Evolutionary conservation across 92 coral and sea anemone genomes (phyloP).

Genomic region (Galaxea fascicularis): DNA sequence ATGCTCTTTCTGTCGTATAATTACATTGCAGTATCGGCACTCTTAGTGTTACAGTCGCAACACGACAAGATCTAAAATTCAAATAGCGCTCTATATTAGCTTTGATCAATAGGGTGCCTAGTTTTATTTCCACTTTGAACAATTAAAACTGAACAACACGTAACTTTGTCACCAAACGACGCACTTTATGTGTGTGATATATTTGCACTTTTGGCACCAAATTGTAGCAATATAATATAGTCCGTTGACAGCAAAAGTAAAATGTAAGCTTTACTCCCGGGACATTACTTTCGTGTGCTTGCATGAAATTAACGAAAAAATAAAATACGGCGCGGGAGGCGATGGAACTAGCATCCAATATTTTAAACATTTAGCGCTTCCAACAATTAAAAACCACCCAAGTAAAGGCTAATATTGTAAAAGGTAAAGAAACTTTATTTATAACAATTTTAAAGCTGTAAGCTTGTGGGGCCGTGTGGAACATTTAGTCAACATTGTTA

Average conservation of each 20-base stretch:
- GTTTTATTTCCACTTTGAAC: no score
- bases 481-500: background rate
- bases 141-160: no score
- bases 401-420: background rate
- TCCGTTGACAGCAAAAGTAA: background rate
- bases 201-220: background rate
- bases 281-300: slow-evolving; percentile 7
- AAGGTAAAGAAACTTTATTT: background rate
- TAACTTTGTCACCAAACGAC: background rate
- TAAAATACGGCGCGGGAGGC: background rate
- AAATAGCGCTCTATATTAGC: no score
- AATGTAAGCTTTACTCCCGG: background rate
- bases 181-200: background rate
- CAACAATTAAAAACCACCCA: background rate
- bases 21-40: no score
- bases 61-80: no score
- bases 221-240: background rate
- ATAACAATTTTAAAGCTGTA: background rate
- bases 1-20: no score
- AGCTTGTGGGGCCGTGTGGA: no score
- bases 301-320: background rate
- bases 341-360: background rate
- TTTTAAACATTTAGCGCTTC: background rate
- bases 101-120: no score
- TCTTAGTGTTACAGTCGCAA: no score